Evolutionary conservation across 2,797 vertebrate species (phyloP).

Genomic region (Naso thynnoides): DNA sequence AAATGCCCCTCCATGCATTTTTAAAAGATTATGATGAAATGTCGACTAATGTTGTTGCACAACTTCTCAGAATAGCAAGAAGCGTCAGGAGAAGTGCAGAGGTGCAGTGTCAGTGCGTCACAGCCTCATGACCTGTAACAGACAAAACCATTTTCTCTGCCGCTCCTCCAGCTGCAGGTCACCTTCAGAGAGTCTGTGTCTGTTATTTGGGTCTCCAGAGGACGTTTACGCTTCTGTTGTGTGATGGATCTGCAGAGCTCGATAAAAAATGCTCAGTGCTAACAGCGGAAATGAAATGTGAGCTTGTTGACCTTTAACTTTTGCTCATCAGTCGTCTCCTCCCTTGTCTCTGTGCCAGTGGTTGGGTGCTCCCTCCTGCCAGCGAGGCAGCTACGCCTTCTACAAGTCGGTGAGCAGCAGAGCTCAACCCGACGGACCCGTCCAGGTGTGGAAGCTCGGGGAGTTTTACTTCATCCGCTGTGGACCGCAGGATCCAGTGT

Average conservation of each 20-base stretch:
- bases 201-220: background rate
- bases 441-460: constrained; percentile 83
- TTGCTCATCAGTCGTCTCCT: background rate
- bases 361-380: constrained; percentile 87
- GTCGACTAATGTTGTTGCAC: too few relatives aligned
- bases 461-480: constrained; percentile 88
- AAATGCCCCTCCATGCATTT: too few relatives aligned
- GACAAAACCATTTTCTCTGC: too few relatives aligned
- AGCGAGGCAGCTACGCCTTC: constrained; percentile 86
- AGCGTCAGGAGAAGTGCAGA: too few relatives aligned
- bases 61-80: too few relatives aligned
- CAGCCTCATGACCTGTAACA: too few relatives aligned
- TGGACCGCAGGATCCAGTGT: constrained; percentile 83
- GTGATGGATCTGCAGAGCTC: background rate
- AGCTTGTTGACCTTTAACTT: background rate
- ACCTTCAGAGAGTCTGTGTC: too few relatives aligned
- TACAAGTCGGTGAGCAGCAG: constrained; percentile 86
- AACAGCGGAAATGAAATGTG: background rate
- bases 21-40: too few relatives aligned
- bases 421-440: constrained; percentile 60
- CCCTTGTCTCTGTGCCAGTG: constrained; percentile 73
- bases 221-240: background rate
- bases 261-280: background rate
- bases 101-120: too few relatives aligned
- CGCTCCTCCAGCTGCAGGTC: too few relatives aligned